phyloP scores from a whole-genome alignment of 1,140 invertebrate species.

The Dysdera silvatica region DNA sequence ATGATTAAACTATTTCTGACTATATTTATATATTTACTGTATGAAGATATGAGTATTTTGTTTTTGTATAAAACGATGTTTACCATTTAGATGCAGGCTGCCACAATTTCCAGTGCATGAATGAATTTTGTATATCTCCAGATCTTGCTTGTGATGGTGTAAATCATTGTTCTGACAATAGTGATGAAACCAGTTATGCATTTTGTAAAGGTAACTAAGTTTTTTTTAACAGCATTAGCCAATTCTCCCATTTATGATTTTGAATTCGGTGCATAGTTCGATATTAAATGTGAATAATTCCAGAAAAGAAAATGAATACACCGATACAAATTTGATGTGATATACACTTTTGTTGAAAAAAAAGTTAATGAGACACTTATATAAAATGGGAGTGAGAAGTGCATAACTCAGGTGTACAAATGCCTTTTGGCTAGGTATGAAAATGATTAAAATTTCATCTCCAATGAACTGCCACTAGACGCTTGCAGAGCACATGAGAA shows the following conservation, averaged over 20 bases:
- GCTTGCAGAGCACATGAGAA: no score
- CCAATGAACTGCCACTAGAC: no score
- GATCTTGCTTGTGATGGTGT: slow-evolving; percentile 81
- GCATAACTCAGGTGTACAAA: no score
- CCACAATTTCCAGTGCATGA: slow-evolving; percentile 75
- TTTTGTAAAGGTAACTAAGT: slow-evolving; percentile 71
- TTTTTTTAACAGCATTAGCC: neutral
- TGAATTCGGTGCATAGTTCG: neutral
- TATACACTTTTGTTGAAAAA: neutral
- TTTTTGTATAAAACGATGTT: neutral
- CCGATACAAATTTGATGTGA: neutral
- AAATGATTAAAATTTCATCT: no score
- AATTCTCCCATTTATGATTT: neutral
- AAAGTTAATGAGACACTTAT: neutral
- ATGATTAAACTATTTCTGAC: no score
- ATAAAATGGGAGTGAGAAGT: neutral
- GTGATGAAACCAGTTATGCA: slow-evolving; percentile 67
- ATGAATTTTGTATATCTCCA: slow-evolving; percentile 77
- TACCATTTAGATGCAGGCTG: slow-evolving; percentile 68
- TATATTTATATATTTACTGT: no score
- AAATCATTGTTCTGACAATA: slow-evolving; percentile 85
- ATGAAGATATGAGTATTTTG: no score
- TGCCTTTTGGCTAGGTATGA: no score
- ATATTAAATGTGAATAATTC: no score
- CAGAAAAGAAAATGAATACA: no score